Percentiles rank a stretch among this genome's conserved stretches.
Evolutionary conservation across 2,888 invertebrate species (phyloP).

Genomic region (Caenorhabditis japonica): DNA sequence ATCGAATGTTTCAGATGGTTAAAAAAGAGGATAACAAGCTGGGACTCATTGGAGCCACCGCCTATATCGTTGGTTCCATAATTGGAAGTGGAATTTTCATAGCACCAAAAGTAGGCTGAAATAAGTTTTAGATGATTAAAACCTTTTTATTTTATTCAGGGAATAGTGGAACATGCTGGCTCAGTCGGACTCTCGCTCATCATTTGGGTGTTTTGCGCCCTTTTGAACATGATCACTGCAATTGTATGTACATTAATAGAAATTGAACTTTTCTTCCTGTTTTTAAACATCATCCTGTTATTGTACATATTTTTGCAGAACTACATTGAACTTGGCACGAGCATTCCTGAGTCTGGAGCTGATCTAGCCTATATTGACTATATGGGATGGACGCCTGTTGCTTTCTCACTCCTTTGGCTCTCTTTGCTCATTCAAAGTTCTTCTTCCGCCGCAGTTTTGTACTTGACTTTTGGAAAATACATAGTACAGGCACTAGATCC

Average conservation of each 20-base stretch:
- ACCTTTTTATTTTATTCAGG: slow-evolving; percentile 18
- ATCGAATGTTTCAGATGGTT: too few relatives aligned
- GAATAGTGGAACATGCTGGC: slow-evolving; percentile 60
- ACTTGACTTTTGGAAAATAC: slow-evolving; percentile 62
- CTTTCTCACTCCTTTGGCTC: slow-evolving; percentile 63
- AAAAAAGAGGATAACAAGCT: slow-evolving; percentile 58
- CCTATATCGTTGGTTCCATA: slow-evolving; percentile 61
- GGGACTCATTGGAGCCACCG: slow-evolving; percentile 59
- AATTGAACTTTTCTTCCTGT: slow-evolving; percentile 2
- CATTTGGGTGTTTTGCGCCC: slow-evolving; percentile 60
- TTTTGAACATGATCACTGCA: slow-evolving; percentile 55
- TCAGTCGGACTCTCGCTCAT: slow-evolving; percentile 61
- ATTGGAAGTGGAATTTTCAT: slow-evolving; percentile 65
- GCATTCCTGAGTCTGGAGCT: slow-evolving; percentile 60
- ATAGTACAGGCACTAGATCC: slow-evolving; percentile 57
- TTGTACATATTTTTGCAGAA: slow-evolving; percentile 56
- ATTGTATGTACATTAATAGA: too few relatives aligned
- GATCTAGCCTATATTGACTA: slow-evolving; percentile 63
- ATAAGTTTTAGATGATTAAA: neutral
- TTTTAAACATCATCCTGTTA: too few relatives aligned
- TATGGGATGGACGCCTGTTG: slow-evolving; percentile 62
- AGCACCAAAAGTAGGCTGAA: slow-evolving; percentile 51
- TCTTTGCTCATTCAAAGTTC: slow-evolving; percentile 55
- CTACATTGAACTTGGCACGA: slow-evolving; percentile 64
- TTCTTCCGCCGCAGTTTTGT: slow-evolving; percentile 56